Base-by-base conservation (phyloP, 2,797 vertebrate species). In the Garrulus glandarius region DNA sequence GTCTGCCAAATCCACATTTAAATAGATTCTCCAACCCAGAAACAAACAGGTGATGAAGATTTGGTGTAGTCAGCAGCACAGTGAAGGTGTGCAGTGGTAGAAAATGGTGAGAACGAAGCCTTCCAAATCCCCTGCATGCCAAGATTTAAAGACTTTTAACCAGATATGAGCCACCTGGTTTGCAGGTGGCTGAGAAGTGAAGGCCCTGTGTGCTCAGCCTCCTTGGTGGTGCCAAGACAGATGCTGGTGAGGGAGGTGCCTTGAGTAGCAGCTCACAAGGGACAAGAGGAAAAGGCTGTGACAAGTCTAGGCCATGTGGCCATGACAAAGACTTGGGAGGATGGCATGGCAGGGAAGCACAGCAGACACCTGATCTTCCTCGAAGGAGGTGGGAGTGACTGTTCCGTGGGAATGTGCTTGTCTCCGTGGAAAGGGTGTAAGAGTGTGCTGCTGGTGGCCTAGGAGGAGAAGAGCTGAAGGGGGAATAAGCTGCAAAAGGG, bases 291-390 rank as follows among this genome's bases (percentile, higher is more conserved):
- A 57, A 30, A 32, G 10, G n/a, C n/a, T n/a, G n/a, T n/a, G n/a
- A n/a, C n/a, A n/a, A n/a, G n/a, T n/a, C n/a, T n/a, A n/a, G n/a
- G 20, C 3, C 2, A 13, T 0, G 0, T 22, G 56, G 29, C 41
- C 0, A 0, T 70, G 63, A 7, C 16, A 53, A 46, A 55, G 21
- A 4, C 19, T 43, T 16, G 5, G 14, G 32, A 63, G 29, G 29
- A 36, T 71, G 46, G 36, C 4, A 2, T 16, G 44, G 41, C 23
- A 49, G 39, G 63, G 55, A 26, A 50, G 29, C 17, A 11, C 26
- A 24, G 59, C 55, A 77, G 30, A 15, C 27, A n/a, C 6, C 19
- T 57, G 36, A 2, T 27, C 11, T 3, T 59, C n/a, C 53, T 77
- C 0, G 1, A 7, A 39, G 49, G 47, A 67, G 21, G 5, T 87